These are phyloP conservation scores for Nothura maculosa DNA, from an alignment of 2,797 vertebrate species.

Conservation along the genomic window DNA sequence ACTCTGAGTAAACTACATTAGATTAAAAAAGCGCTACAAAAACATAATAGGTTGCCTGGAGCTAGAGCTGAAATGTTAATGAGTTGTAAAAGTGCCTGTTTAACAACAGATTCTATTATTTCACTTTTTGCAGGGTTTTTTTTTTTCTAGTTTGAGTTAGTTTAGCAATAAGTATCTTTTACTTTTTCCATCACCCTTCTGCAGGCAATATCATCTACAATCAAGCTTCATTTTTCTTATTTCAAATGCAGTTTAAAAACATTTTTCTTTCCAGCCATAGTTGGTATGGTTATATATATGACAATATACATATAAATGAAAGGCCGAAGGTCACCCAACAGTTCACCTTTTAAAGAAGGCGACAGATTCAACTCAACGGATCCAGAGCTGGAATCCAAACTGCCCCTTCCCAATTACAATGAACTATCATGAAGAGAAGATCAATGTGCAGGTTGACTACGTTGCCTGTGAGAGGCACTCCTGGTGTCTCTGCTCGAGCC, in stretches of 20 bases:
- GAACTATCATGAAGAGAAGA: background rate
- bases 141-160: conserved; percentile 30
- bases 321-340: background rate
- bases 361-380: background rate
- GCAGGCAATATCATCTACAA: background rate
- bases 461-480: background rate
- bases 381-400: background rate
- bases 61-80: conserved; percentile 40
- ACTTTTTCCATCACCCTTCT: conserved; percentile 40
- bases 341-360: background rate
- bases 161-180: conserved; percentile 34
- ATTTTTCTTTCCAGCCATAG: background rate
- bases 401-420: background rate
- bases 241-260: conserved; percentile 43
- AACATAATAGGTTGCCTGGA: background rate
- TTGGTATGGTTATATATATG: conserved; percentile 55
- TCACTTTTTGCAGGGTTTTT: background rate
- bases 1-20: background rate
- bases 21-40: conserved; percentile 1
- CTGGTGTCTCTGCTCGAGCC: background rate
- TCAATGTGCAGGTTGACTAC: background rate
- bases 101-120: conserved; percentile 14
- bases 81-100: conserved; percentile 8
- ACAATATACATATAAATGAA: conserved; percentile 45
- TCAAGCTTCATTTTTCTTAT: conserved; percentile 11